These are phyloP conservation scores for Rhinella marina DNA, from an alignment of 2,797 vertebrate species.

Conservation along the genomic window DNA sequence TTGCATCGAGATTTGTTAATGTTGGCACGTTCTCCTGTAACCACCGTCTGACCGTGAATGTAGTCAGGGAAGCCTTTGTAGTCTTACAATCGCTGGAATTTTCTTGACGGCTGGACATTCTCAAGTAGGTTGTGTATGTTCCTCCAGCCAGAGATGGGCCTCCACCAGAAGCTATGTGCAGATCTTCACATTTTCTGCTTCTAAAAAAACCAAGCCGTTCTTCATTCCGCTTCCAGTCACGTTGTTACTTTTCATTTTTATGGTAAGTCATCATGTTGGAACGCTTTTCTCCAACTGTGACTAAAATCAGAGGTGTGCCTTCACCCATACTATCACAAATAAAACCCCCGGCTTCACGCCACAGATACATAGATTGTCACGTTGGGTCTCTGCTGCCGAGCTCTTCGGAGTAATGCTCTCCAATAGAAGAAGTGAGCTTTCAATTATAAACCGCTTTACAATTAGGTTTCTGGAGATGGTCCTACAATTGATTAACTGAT, in stretches of 20 bases:
- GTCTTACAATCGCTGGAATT: constrained; percentile 21
- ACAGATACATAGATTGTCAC: constrained; percentile 28
- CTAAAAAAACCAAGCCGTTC: constrained; percentile 5
- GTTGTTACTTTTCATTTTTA: constrained; percentile 56
- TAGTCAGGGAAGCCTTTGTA: background rate
- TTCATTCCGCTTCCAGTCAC: background rate
- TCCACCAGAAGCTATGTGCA: background rate
- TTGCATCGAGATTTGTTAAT: constrained; percentile 27
- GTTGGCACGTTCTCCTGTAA: constrained; percentile 25
- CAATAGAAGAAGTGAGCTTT: background rate
- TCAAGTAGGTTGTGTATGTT: constrained; percentile 1
- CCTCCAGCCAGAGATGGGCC: background rate
- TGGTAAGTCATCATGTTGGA: constrained; percentile 59
- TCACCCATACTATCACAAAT: constrained; percentile 23
- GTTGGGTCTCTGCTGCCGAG: constrained; percentile 36
- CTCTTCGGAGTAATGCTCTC: constrained; percentile 29
- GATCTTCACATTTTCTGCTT: constrained; percentile 16
- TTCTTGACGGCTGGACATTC: constrained; percentile 1
- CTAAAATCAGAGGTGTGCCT: constrained; percentile 19
- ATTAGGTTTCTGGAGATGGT: constrained; percentile 26
- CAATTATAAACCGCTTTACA: constrained; percentile 34
- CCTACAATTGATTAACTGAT: background rate
- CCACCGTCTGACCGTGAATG: constrained; percentile 19
- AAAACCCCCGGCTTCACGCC: constrained; percentile 14
- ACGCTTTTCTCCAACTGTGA: constrained; percentile 59